These are phyloP conservation scores for Drosophila quinaria DNA, from an alignment of 2,888 invertebrate genomes.

Conservation along the genomic window DNA sequence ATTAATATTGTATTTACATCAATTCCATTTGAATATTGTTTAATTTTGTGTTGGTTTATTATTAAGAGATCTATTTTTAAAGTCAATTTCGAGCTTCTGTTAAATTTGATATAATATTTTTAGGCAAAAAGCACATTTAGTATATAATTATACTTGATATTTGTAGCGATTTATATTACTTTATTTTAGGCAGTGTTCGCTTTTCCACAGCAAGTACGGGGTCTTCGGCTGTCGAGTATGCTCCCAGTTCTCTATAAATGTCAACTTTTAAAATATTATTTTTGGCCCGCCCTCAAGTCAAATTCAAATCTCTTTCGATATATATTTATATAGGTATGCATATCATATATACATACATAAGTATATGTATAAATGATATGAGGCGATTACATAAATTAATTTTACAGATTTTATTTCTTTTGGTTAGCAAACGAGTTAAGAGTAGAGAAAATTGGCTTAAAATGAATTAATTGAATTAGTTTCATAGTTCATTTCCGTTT, in stretches of 20 bases:
- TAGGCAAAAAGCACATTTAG: too few relatives aligned
- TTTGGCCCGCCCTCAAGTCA: not conserved
- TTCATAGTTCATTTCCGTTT: constrained; percentile 74
- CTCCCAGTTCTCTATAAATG: not conserved
- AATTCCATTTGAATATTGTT: too few relatives aligned
- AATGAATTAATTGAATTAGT: constrained; percentile 49
- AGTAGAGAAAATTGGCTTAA: constrained; percentile 2
- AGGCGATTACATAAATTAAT: constrained; percentile 11
- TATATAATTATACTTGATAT: too few relatives aligned
- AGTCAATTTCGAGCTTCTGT: too few relatives aligned
- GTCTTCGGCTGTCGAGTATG: too few relatives aligned
- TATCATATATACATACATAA: constrained; percentile 1
- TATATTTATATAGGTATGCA: constrained; percentile 4
- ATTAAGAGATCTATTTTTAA: too few relatives aligned
- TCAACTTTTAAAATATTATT: not conserved
- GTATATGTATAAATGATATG: not conserved
- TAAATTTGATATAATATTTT: too few relatives aligned
- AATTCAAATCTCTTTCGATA: constrained; percentile 13
- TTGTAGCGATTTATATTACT: too few relatives aligned
- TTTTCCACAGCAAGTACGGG: too few relatives aligned
- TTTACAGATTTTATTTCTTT: not conserved
- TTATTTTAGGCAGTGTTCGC: too few relatives aligned
- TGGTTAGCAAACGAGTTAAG: constrained; percentile 17
- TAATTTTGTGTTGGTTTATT: too few relatives aligned
- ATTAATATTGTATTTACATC: too few relatives aligned